phyloP scores from a whole-genome alignment of 2,888 invertebrate genomes.

The Ryuthela nishihirai region DNA sequence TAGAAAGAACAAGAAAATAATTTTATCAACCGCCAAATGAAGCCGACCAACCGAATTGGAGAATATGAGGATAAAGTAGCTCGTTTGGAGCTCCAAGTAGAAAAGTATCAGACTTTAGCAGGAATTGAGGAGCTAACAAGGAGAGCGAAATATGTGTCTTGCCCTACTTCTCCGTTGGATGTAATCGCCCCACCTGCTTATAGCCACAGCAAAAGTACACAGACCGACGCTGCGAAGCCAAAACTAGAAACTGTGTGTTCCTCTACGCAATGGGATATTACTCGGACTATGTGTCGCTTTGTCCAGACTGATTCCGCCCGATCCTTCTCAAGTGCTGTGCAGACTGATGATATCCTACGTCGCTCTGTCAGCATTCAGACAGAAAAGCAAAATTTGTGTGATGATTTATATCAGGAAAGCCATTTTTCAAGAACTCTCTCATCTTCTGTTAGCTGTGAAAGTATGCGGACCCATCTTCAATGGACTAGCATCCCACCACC shows the following conservation, averaged over 20 bases:
- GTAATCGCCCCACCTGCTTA: constrained; percentile 8
- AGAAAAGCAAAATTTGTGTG: too few relatives aligned
- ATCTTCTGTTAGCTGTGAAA: too few relatives aligned
- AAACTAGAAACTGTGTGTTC: constrained; percentile 17
- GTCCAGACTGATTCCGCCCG: constrained; percentile 25
- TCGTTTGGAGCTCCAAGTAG: constrained; percentile 55
- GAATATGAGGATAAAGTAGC: constrained; percentile 30
- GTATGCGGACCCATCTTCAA: too few relatives aligned
- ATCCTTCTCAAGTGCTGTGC: constrained; percentile 17
- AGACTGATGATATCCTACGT: constrained; percentile 18
- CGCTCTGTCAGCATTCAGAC: constrained; percentile 25
- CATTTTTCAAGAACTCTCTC: too few relatives aligned
- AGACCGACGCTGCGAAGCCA: constrained; percentile 26
- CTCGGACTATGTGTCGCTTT: constrained; percentile 16
- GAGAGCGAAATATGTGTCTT: constrained; percentile 52
- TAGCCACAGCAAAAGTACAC: constrained; percentile 7
- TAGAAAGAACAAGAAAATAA: constrained; percentile 28
- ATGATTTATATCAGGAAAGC: too few relatives aligned
- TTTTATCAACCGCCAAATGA: constrained; percentile 21
- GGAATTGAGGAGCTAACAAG: constrained; percentile 58
- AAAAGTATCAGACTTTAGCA: constrained; percentile 59
- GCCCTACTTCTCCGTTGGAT: constrained; percentile 22
- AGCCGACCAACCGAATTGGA: constrained; percentile 16
- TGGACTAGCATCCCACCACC: constrained; percentile 25
- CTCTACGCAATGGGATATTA: constrained; percentile 27